phyloP scores from a whole-genome alignment of 1,140 invertebrate species.

The Caenorhabditis elegans region DNA sequence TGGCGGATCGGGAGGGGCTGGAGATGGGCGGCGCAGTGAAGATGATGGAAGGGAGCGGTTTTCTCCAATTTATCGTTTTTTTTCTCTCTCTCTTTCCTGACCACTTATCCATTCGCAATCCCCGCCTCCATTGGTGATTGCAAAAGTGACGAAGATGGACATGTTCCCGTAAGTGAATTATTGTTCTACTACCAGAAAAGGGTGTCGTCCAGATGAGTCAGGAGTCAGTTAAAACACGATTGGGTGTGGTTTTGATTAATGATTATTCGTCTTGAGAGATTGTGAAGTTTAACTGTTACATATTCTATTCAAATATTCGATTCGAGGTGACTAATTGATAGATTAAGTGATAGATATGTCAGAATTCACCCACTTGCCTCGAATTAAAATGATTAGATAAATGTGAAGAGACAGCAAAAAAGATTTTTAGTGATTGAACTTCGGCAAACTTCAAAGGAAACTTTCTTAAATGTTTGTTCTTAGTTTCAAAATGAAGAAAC shows the following conservation, averaged over 20 bases:
- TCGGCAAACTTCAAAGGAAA: not conserved
- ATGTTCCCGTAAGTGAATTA: conserved; percentile 11
- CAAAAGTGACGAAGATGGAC: not conserved
- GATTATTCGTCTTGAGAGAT: not conserved
- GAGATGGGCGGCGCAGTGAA: not conserved
- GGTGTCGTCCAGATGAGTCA: not conserved
- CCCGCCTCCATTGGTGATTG: not conserved
- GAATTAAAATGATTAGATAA: not conserved
- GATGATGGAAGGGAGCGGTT: conserved; percentile 26
- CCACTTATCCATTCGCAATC: not conserved
- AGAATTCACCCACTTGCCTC: not conserved
- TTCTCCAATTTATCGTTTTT: conserved; percentile 22
- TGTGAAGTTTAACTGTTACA: no score
- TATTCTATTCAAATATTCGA: no score
- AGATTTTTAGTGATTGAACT: not conserved
- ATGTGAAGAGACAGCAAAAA: not conserved
- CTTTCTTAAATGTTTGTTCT: no score
- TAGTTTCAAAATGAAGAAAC: no score
- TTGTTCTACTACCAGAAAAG: conserved; percentile 20
- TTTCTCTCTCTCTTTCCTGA: not conserved
- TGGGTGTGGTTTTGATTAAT: conserved; percentile 15
- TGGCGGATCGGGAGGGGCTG: conserved; percentile 3
- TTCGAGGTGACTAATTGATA: conserved; percentile 25
- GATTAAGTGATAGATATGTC: conserved; percentile 26
- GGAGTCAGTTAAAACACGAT: not conserved